Conservation (phyloP, 2,113 vertebrate species). For the Parus major region DNA sequence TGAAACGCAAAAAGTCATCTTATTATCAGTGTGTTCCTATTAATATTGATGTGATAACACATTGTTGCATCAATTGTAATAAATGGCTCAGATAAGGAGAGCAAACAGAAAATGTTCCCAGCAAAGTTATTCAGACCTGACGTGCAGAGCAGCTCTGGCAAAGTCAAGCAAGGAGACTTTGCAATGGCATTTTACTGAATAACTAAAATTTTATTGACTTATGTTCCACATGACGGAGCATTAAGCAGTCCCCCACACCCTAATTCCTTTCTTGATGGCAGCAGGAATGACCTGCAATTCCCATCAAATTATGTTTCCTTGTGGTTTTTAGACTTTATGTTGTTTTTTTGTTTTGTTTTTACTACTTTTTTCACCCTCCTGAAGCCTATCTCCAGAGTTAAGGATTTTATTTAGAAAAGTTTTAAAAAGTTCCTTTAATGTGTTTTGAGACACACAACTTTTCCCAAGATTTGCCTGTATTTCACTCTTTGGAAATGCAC, state of each 20-base stretch:
- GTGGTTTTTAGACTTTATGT: not conserved
- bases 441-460: not conserved
- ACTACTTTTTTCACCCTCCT: not conserved
- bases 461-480: not conserved
- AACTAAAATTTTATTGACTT: constrained; percentile 53
- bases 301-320: constrained; percentile 30
- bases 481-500: not conserved
- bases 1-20: not conserved
- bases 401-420: not conserved
- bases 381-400: not conserved
- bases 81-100: constrained; percentile 13
- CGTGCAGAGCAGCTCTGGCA: not conserved
- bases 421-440: not conserved
- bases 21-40: not conserved
- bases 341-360: not conserved
- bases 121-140: not conserved
- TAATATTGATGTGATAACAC: constrained; percentile 27
- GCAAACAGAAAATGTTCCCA: constrained; percentile 16
- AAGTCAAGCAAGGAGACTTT: constrained; percentile 55
- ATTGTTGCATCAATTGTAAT: not conserved
- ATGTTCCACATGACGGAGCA: constrained; percentile 13
- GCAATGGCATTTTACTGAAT: constrained; percentile 5
- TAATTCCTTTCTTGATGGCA: not conserved
- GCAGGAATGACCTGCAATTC: constrained; percentile 27
- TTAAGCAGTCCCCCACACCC: constrained; percentile 22